Evolutionary conservation across 2,888 invertebrate genomes (phyloP).

Genomic region (Polyommatus iphigenia): DNA sequence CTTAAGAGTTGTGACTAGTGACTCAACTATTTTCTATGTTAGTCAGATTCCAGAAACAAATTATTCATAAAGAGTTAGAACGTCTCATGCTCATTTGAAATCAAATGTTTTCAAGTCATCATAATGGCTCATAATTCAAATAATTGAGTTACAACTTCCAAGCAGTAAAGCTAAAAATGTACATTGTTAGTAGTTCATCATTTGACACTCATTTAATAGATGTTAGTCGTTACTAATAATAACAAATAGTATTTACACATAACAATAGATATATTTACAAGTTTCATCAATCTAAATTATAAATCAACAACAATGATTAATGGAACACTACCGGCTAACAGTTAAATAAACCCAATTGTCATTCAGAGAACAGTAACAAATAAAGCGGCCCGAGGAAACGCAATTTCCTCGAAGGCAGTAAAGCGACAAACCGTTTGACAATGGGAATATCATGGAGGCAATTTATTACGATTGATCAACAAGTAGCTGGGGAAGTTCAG

Average conservation of each 20-base stretch:
- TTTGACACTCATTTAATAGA: background rate
- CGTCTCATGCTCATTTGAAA: too few relatives aligned
- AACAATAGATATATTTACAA: background rate
- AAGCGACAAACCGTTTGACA: slow-evolving; percentile 78
- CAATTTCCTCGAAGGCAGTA: slow-evolving; percentile 75
- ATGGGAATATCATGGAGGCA: slow-evolving; percentile 78
- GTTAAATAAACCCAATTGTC: slow-evolving; percentile 38
- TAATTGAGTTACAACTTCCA: too few relatives aligned
- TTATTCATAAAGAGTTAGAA: too few relatives aligned
- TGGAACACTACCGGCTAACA: slow-evolving; percentile 12
- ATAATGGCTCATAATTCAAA: too few relatives aligned
- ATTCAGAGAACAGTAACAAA: slow-evolving; percentile 54
- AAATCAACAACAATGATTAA: slow-evolving; percentile 20
- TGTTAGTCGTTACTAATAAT: background rate
- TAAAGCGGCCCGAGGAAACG: slow-evolving; percentile 73
- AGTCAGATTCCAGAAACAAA: too few relatives aligned
- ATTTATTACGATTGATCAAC: slow-evolving; percentile 80
- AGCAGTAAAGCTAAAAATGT: too few relatives aligned
- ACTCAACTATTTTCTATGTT: too few relatives aligned
- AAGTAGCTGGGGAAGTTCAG: slow-evolving; percentile 73
- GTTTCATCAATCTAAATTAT: slow-evolving; percentile 5
- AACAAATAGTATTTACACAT: background rate
- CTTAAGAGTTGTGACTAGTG: too few relatives aligned
- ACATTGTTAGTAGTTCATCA: background rate
- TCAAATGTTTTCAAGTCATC: too few relatives aligned